Evolutionary conservation across 2,888 invertebrate species (phyloP), one percentile per base, ranked within the genome.

Genomic region (Cataglyphis rosenhaueri): DNA sequence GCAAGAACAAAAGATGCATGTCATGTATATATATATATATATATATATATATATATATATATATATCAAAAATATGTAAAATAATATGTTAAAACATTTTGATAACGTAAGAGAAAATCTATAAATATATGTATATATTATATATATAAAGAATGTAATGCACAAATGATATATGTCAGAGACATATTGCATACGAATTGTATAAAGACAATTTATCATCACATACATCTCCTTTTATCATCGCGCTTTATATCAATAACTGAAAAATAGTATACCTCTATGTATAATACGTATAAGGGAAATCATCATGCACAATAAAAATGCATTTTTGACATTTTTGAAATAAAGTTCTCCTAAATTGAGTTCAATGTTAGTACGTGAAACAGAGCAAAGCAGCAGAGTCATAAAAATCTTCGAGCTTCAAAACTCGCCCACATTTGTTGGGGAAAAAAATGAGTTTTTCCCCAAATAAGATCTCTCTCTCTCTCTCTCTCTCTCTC

Each of bases 341-440:
- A 21, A 64, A 73, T 48, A 21, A 21, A 21, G n/a, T 2, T 48
- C 12, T 9, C 25, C 10, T 25, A 59, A 64, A 75, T 32, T 15
- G 44, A 62, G 44, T 12, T 3, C 61, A 21, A 62, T 21, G 32
- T 74, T 44, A 32, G 32, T 18, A 21, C 29, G 4, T 18, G 41
- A 41, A 73, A 74, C 41, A 32, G 73, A 61, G 8, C 10, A 61
- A 73, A 25, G 25, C 15, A 18, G n/a, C 44, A 15, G 15, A 15
- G 10, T n/a, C 38, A 15, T 41, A 41, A 73, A 73, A 41, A 75
- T 75, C 74, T 75, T 44, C 21, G 44, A 64, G 44, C 10, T 44
- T 64, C 74, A 41, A 61, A 73, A 73, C n/a, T 73, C 61, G n/a
- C 38, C 38, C 57, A n/a, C n/a, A n/a, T n/a, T n/a, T n/a, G n/a